A percentile compares a stretch with the other conserved stretches of the same genome.
Evolutionary conservation across 2,113 vertebrate genomes (phyloP).

Genomic region (Apodemus speciosus): DNA sequence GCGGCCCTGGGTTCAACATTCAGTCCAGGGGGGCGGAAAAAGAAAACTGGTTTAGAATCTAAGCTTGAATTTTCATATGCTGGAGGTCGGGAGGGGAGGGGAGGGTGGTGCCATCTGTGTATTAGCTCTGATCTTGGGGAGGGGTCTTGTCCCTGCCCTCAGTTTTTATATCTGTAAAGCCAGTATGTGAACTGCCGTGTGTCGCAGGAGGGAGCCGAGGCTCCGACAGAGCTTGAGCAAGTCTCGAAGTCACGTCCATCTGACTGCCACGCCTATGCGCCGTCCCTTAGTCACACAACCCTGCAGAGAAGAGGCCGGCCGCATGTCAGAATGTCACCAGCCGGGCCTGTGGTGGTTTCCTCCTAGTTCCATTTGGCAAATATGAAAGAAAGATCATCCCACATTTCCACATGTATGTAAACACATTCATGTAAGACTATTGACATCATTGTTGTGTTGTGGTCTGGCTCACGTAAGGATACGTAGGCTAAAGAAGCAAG

Average conservation of each 20-base stretch:
- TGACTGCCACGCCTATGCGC: background rate
- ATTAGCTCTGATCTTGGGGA: background rate
- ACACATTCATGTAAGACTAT: background rate
- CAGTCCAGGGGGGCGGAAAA: background rate
- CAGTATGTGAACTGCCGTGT: background rate
- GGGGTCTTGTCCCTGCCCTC: background rate
- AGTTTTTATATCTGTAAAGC: constrained; percentile 32
- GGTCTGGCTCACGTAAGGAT: background rate
- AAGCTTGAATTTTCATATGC: background rate
- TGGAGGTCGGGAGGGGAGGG: too few relatives aligned
- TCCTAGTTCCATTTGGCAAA: background rate
- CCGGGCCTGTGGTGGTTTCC: background rate
- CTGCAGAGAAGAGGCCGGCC: background rate
- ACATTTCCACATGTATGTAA: background rate
- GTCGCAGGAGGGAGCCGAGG: background rate
- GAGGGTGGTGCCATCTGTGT: background rate
- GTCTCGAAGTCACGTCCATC: background rate
- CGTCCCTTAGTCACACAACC: background rate
- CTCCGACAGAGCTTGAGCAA: background rate
- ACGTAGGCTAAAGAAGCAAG: background rate
- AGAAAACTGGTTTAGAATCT: background rate
- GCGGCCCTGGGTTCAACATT: background rate
- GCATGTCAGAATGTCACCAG: background rate
- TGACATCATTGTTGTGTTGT: background rate
- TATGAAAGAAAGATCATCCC: background rate